Conservation (phyloP, 2,113 vertebrate genomes). For the Hippocampus guttulatus region DNA sequence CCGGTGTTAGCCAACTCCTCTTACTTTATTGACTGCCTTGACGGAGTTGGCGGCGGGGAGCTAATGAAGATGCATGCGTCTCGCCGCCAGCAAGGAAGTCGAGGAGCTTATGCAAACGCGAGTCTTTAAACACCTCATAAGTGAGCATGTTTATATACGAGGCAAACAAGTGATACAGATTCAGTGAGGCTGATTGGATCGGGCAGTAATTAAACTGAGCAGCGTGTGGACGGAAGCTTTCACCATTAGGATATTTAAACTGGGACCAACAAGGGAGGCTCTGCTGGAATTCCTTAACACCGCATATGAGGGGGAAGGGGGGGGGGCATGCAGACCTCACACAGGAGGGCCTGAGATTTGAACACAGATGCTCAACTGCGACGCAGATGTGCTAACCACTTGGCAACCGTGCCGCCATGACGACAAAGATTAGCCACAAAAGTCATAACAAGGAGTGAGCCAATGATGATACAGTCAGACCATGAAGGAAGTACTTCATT, state of each 20-base stretch:
- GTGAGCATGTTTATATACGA: conserved; percentile 1
- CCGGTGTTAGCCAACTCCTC: conserved; percentile 9
- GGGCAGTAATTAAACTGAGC: neutral
- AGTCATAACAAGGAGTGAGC: too few species aligned
- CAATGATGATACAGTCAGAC: too few species aligned
- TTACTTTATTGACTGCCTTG: conserved; percentile 40
- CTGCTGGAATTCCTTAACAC: neutral
- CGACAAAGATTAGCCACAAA: too few species aligned
- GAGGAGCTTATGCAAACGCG: neutral
- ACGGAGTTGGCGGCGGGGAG: conserved; percentile 7
- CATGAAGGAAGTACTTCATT: too few species aligned
- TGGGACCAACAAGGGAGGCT: neutral
- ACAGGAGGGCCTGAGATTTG: neutral
- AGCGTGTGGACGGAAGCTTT: neutral
- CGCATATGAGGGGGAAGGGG: too few species aligned
- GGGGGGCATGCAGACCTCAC: too few species aligned
- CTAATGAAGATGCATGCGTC: conserved; percentile 42
- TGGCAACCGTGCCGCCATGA: too few species aligned
- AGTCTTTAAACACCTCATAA: neutral
- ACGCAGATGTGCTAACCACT: too few species aligned
- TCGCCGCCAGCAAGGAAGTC: neutral
- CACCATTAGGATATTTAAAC: neutral
- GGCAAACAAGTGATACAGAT: neutral
- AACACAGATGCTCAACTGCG: too few species aligned
- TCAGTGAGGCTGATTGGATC: neutral